A percentile compares a stretch with the other conserved stretches of the same genome.
Evolutionary conservation across 2,113 vertebrate genomes (phyloP).

Genomic region (Laticauda colubrina): DNA sequence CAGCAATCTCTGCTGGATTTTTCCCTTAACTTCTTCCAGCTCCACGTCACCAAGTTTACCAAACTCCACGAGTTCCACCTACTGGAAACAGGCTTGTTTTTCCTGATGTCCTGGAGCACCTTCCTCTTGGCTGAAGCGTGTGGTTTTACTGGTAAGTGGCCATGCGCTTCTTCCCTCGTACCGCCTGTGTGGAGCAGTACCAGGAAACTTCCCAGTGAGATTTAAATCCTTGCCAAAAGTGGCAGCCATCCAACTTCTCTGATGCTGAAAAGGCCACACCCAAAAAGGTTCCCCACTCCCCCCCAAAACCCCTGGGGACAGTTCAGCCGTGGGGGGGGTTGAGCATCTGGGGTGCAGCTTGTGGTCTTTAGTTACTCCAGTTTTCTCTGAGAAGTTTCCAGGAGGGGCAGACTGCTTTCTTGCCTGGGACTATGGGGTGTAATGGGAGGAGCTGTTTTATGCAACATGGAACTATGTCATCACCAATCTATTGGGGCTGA

Average conservation of each 20-base stretch:
- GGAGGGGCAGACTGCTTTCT: not conserved
- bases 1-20: not conserved
- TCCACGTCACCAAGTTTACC: constrained; percentile 96
- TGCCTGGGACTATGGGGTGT: not conserved
- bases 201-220: not conserved
- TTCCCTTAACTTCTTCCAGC: constrained; percentile 63
- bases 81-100: constrained; percentile 94
- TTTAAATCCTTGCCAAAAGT: not conserved
- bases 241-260: not conserved
- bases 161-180: not conserved
- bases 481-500: not conserved
- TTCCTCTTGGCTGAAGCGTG: constrained; percentile 96
- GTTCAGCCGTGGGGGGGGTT: not conserved
- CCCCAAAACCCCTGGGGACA: not conserved
- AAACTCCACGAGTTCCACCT: constrained; percentile 93
- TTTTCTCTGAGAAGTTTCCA: not conserved
- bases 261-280: not conserved
- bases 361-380: not conserved
- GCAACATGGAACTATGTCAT: not conserved
- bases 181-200: not conserved
- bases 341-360: not conserved
- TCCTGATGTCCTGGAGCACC: constrained; percentile 98
- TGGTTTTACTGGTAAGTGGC: constrained; percentile 88
- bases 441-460: not conserved
- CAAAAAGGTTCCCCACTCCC: not conserved